Evolutionary conservation across 2,888 invertebrate genomes (phyloP), one percentile per base, ranked within the genome.

Genomic region (Philopedon plagiatum): DNA sequence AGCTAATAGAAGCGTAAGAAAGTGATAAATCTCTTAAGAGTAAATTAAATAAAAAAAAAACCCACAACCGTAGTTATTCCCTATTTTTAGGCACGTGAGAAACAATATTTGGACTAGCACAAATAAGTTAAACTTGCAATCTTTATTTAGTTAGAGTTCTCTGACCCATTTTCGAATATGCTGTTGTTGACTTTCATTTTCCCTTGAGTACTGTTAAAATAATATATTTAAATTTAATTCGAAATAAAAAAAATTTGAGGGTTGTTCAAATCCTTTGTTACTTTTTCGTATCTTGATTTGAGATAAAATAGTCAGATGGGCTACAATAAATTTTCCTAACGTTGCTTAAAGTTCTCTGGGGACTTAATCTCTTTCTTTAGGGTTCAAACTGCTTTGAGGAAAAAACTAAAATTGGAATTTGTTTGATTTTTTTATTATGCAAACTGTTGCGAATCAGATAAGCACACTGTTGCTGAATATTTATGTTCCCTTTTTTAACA

Each of bases 231-330:
- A 39, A 39, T 39, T 39, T 39, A 39, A 39, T 39, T 39, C 39
- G 13, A 37, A 13, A 39, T 15, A 11, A 46, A 46, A 15, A 23
- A 21, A 23, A 23, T 1, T n/a, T 19, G 21, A 11, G 21, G 46
- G 19, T 23, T 46, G 11, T 46, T 46, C 23, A 19, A 44, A 44
- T 19, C 8, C 8, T 19, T 9, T 44, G 19, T 7, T 23, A n/a
- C 19, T 19, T 46, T 46, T 46, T 46, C n/a, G 23, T n/a, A 23
- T 23, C 23, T 46, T 46, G 46, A 46, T 46, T 46, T 46, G 21
- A 46, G 46, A 46, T 46, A 46, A 46, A 46, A 21, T 23, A 46
- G 21, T 46, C 23, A 21, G 21, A 21, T 46, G 46, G 46, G 46
- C 5, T 1, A 21, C 46, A 46, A 46, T 46, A 46, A 46, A 46